Conservation (phyloP, 2,888 invertebrate species). For the Cryptophagus acutangulus region DNA sequence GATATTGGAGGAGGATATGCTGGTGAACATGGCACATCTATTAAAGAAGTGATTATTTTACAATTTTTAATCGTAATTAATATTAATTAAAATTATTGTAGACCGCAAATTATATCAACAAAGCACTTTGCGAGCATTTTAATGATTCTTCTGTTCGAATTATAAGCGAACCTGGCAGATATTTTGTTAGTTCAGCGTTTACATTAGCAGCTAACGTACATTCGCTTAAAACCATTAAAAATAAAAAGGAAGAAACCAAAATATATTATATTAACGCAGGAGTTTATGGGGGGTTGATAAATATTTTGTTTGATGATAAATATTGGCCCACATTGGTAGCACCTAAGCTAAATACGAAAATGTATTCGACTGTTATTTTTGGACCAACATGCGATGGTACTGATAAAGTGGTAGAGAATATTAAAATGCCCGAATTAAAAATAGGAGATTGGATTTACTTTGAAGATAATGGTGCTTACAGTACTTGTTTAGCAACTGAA, state of each 20-base stretch:
- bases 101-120: conserved; percentile 15
- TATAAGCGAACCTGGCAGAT: conserved; percentile 20
- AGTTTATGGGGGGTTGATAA: conserved; percentile 96
- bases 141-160: conserved; percentile 12
- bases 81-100: conserved; percentile 10
- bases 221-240: conserved; percentile 11
- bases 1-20: conserved; percentile 21
- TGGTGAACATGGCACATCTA: conserved; percentile 48
- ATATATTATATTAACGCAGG: conserved; percentile 99
- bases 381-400: conserved; percentile 93
- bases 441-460: conserved; percentile 85
- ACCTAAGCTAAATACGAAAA: conserved; percentile 41
- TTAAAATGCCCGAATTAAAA: conserved; percentile 63
- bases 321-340: conserved; percentile 64
- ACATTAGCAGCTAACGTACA: conserved; percentile 15
- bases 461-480: conserved; percentile 95
- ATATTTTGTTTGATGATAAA: conserved; percentile 84
- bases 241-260: conserved; percentile 2
- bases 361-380: conserved; percentile 69
- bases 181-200: conserved; percentile 20
- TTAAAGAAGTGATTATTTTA: conserved; percentile 75
- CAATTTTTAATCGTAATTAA: background rate
- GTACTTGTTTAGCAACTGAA: conserved; percentile 79
- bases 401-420: conserved; percentile 66
- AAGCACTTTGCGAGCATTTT: conserved; percentile 15